Evolutionary conservation across 2,797 vertebrate species (phyloP).

Genomic region (Geotrypetes seraphini): DNA sequence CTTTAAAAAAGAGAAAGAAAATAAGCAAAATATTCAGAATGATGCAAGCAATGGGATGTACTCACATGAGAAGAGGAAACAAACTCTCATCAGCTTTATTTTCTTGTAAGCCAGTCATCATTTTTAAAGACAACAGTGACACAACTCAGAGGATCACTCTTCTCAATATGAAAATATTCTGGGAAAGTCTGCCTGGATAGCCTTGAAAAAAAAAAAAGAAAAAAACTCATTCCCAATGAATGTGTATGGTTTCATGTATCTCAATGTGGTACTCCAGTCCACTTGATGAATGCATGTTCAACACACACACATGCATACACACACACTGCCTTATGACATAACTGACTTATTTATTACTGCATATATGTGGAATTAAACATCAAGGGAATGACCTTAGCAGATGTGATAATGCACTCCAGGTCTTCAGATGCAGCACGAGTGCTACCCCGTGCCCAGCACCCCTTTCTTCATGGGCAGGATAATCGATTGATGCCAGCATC

Average conservation of each 20-base stretch:
- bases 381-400: constrained; percentile 50
- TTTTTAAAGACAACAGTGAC: constrained; percentile 48
- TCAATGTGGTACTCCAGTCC: constrained; percentile 58
- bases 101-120: constrained; percentile 55
- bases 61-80: constrained; percentile 22
- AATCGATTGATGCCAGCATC: no score
- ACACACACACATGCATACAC: no score
- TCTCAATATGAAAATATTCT: constrained; percentile 60
- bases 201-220: constrained; percentile 71
- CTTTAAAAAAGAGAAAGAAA: constrained; percentile 22
- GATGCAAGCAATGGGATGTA: constrained; percentile 39
- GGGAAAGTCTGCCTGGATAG: constrained; percentile 75
- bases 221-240: constrained; percentile 63
- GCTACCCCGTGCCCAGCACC: constrained; percentile 35
- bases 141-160: constrained; percentile 55
- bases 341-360: constrained; percentile 88
- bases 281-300: constrained; percentile 77
- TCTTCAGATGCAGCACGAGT: constrained; percentile 46
- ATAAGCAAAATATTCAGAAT: constrained; percentile 47
- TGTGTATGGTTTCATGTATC: constrained; percentile 71
- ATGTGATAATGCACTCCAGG: constrained; percentile 54
- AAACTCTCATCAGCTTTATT: constrained; percentile 48
- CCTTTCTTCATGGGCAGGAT: constrained; percentile 31
- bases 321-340: constrained; percentile 85
- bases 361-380: constrained; percentile 60